Base-by-base conservation (phyloP, 2,113 vertebrate genomes). In the Chaetops frenatus region DNA sequence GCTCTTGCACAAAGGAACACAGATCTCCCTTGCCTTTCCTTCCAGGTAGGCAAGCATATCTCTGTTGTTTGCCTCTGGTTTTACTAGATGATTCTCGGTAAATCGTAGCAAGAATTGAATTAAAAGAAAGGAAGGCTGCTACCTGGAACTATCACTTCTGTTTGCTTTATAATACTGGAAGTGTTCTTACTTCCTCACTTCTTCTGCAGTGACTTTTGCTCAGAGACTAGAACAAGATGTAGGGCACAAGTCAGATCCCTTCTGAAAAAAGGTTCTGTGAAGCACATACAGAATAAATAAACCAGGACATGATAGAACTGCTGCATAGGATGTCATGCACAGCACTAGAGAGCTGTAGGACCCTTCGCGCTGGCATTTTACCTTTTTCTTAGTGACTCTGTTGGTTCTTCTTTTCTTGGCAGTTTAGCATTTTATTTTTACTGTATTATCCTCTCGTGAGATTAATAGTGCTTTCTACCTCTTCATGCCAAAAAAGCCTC, bases 101-200 rank as follows among this genome's bases (percentile, higher is more conserved):
- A 91, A 74, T 64, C 60, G 80, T 57, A 27, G 23, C 35, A 72
- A 67, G 74, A 74, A 23, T 11, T 27, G 23, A 38, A 5, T 3
- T 4, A 9, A 33, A 10, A 11, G 15, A 73, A 92, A 15, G 16
- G 29, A 69, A 48, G 35, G 24, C 62, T 73, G 22, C 29, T 15
- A 12, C 27, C 33, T 2, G 0, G 58, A 89, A 20, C 5, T 1
- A 5, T 73, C 6, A 0, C 60, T 86, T 86, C 27, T 2, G 0
- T 70, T 90, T 80, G 45, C 53, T 40, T 58, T 76, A 66, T 64
- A 62, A 35, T 61, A 15, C 16, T 33, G 19, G 23, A 67, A 73
- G 33, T 1, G 2, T 15, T 62, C 29, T 36, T 83, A 45, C 27
- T 57, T 12, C n/a, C 10, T 61, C 13, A 3, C 18, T 77, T 18